A percentile compares a stretch with the other conserved stretches of the same genome.
These are phyloP conservation scores for Teinopalpus imperialis DNA, from an alignment of 2,888 invertebrate species.

Conservation along the genomic window DNA sequence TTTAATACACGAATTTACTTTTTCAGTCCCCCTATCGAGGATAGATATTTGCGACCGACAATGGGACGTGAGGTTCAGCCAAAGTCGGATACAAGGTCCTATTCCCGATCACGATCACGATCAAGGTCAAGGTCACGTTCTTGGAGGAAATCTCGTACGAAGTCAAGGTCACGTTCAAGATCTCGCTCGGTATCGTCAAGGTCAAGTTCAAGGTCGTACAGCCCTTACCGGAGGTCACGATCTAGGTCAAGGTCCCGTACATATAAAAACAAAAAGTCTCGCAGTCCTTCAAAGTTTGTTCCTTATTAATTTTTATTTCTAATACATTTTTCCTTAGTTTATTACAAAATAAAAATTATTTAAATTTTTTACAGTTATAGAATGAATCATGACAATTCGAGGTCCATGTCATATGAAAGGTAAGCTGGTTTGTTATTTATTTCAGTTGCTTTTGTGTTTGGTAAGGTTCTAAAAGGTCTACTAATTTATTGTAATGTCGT, in stretches of 20 bases:
- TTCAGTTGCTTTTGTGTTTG: background rate
- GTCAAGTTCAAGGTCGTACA: conserved; percentile 51
- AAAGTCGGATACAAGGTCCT: conserved; percentile 37
- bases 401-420: conserved; percentile 71
- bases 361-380: conserved; percentile 40
- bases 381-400: conserved; percentile 67
- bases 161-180: conserved; percentile 31
- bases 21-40: conserved; percentile 45
- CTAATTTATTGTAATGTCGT: too few relatives aligned
- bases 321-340: too few relatives aligned
- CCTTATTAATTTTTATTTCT: background rate
- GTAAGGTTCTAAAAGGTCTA: background rate
- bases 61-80: conserved; percentile 53
- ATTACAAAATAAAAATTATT: conserved; percentile 14
- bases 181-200: conserved; percentile 46
- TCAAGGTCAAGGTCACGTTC: conserved; percentile 50
- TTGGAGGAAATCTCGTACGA: conserved; percentile 47
- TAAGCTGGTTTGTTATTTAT: conserved; percentile 53
- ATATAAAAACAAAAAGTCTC: conserved; percentile 52
- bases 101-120: conserved; percentile 43
- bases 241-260: conserved; percentile 49
- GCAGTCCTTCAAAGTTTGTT: conserved; percentile 67
- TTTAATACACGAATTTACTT: too few relatives aligned
- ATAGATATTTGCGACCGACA: conserved; percentile 39
- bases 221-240: conserved; percentile 51